A percentile compares a stretch with the other conserved stretches of the same genome.
Conservation (phyloP, 2,888 invertebrate species). For the Petrophora chlorosata region DNA sequence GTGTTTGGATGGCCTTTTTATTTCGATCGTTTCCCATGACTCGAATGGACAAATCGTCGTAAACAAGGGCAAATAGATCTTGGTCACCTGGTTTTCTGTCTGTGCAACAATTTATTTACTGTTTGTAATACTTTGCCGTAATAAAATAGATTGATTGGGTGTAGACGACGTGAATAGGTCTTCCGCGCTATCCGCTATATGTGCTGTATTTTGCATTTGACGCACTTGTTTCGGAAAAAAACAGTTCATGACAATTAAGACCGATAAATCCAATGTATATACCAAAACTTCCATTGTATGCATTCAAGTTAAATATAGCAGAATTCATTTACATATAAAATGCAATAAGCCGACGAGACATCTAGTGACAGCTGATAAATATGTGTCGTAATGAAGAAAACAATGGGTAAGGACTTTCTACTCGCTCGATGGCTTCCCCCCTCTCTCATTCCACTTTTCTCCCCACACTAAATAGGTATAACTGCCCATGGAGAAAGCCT, state of each 20-base stretch:
- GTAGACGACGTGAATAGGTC: no score
- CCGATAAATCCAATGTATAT: no score
- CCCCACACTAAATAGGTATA: conserved; percentile 42
- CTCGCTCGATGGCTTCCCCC: conserved; percentile 56
- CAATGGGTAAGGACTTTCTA: conserved; percentile 77
- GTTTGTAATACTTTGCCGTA: conserved; percentile 10
- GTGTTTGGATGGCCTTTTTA: conserved; percentile 53
- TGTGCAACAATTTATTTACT: conserved; percentile 21
- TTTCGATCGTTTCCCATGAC: conserved; percentile 55
- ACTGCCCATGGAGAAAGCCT: conserved; percentile 75
- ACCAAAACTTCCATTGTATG: conserved; percentile 6
- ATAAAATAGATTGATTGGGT: no score
- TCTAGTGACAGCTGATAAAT: conserved; percentile 70
- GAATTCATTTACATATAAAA: conserved; percentile 64
- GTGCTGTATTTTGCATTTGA: no score
- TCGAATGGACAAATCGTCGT: conserved; percentile 32
- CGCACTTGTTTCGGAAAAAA: no score
- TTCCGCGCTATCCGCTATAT: no score
- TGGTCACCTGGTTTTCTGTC: conserved; percentile 36
- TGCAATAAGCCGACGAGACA: conserved; percentile 55
- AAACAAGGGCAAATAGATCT: conserved; percentile 35
- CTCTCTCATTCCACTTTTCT: conserved; percentile 43
- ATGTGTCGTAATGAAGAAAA: conserved; percentile 77
- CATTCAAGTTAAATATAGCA: no score
- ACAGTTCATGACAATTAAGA: background rate